Evolutionary conservation across 2,113 vertebrate genomes (phyloP).

Genomic region (Sylvilagus bachmani): DNA sequence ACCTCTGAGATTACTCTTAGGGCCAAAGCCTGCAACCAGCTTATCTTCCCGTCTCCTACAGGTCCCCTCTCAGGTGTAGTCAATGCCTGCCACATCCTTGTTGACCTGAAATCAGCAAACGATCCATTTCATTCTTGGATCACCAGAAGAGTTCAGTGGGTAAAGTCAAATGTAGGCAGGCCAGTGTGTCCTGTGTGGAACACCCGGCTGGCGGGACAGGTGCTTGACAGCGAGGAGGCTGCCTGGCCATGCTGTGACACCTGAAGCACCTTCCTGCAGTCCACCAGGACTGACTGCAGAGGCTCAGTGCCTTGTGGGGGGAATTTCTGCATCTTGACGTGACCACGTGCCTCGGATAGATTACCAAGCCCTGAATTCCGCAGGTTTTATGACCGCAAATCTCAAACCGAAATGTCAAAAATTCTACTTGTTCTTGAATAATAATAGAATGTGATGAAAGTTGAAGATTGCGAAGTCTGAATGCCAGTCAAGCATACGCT

Average conservation of each 20-base stretch:
- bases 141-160: neutral
- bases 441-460: constrained; percentile 73
- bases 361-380: neutral
- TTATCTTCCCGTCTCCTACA: neutral
- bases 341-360: neutral
- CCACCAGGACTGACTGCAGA: neutral
- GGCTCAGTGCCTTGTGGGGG: neutral
- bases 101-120: neutral
- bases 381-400: neutral
- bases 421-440: constrained; percentile 70
- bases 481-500: constrained; percentile 57
- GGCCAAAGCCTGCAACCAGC: neutral
- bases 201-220: rapidly evolving
- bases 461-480: constrained; percentile 81
- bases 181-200: neutral
- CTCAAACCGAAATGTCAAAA: constrained; percentile 70
- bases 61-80: neutral
- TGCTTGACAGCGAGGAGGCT: neutral
- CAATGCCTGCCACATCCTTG: neutral
- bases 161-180: neutral
- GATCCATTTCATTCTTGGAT: neutral
- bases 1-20: neutral
- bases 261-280: neutral
- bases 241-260: neutral
- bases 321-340: constrained; percentile 35